phyloP scores from a whole-genome alignment of 2,888 invertebrate species.

The Drosophila fungiperda region DNA sequence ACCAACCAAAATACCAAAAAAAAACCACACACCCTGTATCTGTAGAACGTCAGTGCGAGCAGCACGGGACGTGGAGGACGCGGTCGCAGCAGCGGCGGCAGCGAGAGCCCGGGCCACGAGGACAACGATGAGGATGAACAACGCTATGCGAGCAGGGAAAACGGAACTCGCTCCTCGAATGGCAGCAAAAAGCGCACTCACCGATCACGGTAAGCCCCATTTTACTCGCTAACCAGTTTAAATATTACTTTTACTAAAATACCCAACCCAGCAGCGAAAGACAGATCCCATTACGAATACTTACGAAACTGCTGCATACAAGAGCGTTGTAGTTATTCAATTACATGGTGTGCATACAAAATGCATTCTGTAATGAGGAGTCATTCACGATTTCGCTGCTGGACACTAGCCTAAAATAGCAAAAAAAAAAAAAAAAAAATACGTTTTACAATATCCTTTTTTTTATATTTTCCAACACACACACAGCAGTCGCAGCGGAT shows the following conservation, averaged over 20 bases:
- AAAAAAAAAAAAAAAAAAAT: background rate
- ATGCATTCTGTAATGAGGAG: background rate
- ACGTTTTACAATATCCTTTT: background rate
- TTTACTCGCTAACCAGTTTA: background rate
- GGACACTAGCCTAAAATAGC: background rate
- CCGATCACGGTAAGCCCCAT: slow-evolving; percentile 58
- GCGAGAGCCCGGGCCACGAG: slow-evolving; percentile 61
- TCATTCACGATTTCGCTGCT: background rate
- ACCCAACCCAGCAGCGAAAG: background rate
- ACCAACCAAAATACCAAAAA: slow-evolving; percentile 52
- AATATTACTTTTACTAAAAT: background rate
- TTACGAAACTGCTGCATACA: no score
- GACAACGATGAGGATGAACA: slow-evolving; percentile 61
- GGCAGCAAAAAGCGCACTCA: slow-evolving; percentile 66
- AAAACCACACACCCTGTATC: slow-evolving; percentile 59
- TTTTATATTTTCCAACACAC: slow-evolving; percentile 19
- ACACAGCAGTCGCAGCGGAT: slow-evolving; percentile 79
- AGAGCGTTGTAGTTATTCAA: background rate
- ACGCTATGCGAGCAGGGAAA: slow-evolving; percentile 40
- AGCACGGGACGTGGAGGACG: slow-evolving; percentile 65
- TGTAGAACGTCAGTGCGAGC: slow-evolving; percentile 72
- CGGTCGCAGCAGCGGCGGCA: slow-evolving; percentile 52
- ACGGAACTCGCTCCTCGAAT: slow-evolving; percentile 61
- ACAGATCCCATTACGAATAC: background rate
- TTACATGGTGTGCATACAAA: background rate